Percentiles rank a stretch among this genome's conserved stretches.
These are phyloP conservation scores for Pentalonia nigronervosa DNA, from an alignment of 1,140 invertebrate genomes.

Conservation along the genomic window DNA sequence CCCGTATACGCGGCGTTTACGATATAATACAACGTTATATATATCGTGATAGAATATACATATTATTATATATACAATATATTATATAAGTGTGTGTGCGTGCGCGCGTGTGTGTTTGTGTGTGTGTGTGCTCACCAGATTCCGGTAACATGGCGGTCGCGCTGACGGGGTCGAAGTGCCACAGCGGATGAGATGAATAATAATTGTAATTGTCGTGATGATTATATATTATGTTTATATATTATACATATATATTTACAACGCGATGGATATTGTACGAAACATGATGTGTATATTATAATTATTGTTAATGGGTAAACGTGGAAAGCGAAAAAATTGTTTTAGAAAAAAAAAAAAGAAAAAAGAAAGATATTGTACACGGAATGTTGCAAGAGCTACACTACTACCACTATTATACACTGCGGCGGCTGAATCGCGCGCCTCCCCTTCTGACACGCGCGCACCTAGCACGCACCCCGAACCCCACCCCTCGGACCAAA, in stretches of 20 bases:
- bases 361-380: constrained; percentile 54
- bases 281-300: not conserved
- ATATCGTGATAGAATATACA: constrained; percentile 4
- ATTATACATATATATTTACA: constrained; percentile 24
- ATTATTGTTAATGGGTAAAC: constrained; percentile 30
- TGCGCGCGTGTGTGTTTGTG: not conserved
- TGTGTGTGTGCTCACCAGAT: constrained; percentile 45
- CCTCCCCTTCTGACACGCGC: constrained; percentile 50
- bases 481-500: not conserved
- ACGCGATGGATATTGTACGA: not conserved
- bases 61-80: not conserved
- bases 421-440: constrained; percentile 54
- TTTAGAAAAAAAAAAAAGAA: constrained; percentile 47
- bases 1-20: not conserved
- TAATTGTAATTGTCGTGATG: constrained; percentile 28
- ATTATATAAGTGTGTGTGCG: not conserved
- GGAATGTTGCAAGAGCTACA: constrained; percentile 58
- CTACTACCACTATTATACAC: constrained; percentile 55
- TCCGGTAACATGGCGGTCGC: constrained; percentile 54
- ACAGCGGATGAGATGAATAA: constrained; percentile 44
- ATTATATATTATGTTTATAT: constrained; percentile 7
- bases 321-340: constrained; percentile 52
- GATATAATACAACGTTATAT: not conserved
- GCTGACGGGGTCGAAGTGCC: constrained; percentile 52
- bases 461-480: constrained; percentile 48